A percentile compares a stretch with the other conserved stretches of the same genome.
Conservation (phyloP, 2,888 invertebrate species). For the Lithosia quadra region DNA sequence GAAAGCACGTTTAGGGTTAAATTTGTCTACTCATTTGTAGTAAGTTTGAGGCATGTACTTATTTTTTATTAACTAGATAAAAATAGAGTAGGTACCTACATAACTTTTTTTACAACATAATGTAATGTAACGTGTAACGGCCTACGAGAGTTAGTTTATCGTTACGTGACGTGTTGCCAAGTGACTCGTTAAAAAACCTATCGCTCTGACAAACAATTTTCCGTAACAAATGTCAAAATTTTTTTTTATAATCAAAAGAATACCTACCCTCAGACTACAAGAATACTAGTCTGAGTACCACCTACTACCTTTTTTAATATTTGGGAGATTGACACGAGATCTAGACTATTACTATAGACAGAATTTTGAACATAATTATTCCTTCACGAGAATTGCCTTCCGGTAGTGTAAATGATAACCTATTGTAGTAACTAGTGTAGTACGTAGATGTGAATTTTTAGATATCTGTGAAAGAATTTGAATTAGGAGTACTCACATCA, state of each 20-base stretch:
- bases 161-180: not conserved
- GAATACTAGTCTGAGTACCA: too few species aligned
- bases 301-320: too few species aligned
- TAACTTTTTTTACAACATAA: not conserved
- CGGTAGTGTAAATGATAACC: not conserved
- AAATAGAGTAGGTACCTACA: not conserved
- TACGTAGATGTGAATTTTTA: conserved; percentile 1
- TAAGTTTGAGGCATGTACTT: not conserved
- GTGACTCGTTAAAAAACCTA: conserved; percentile 3
- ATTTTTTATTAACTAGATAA: conserved; percentile 1
- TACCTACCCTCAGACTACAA: too few species aligned
- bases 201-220: too few species aligned
- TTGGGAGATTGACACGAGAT: too few species aligned
- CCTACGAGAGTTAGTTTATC: not conserved
- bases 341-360: too few species aligned
- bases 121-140: not conserved
- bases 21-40: not conserved
- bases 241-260: too few species aligned
- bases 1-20: not conserved
- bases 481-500: not conserved
- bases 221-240: too few species aligned
- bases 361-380: too few species aligned
- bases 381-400: too few species aligned
- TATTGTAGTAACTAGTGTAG: too few species aligned
- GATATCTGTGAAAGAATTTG: not conserved